Evolutionary conservation across 2,113 vertebrate species (phyloP), one percentile per base, ranked within the genome.

Genomic region (Hepsetus odoe): DNA sequence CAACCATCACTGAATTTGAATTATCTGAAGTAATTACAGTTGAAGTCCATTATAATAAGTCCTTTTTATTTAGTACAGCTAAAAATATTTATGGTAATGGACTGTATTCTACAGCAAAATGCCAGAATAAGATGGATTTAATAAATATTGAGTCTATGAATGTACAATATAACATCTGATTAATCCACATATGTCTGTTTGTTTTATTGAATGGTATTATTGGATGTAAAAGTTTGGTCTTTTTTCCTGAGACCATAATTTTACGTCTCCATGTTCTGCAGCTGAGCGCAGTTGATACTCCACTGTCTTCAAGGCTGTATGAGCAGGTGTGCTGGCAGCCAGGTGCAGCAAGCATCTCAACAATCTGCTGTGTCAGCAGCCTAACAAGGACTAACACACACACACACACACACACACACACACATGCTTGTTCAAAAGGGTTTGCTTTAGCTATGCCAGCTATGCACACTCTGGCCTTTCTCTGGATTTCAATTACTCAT

Each of bases 331-430:
- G 56, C 53, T 68, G 53, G 80, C 82, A 84, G 82, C 83, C 86
- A 87, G 85, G 86, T 89, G 80, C 82, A 61, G 35, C 11, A 88
- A 80, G 78, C 72, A 88, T 90, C 83, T 73, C 79, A 87, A 76
- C 55, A 40, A 83, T 86, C 64, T 86, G 86, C 82, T 79, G 70
- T 62, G 68, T 80, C 84, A 88, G 78, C 58, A 64, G 64, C 73
- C 68, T 77, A 80, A 84, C 83, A 83, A 71, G 80, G 80, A 71
- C 76, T 61, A 38, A 61, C 5, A 61, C 5, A 18, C 56, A 74
- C 35, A 11, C 18, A 71, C 61, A 32, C 74, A 62, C 58, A 82
- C 51, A 56, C 32, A 76, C 69, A 30, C 77, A 58, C 64, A 58
- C 71, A 55, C 65, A 71, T 49, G 12, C n/a, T 55, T 10, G 46